Evolutionary conservation across 2,797 vertebrate genomes (phyloP).

Genomic region (Gallirallus australis): DNA sequence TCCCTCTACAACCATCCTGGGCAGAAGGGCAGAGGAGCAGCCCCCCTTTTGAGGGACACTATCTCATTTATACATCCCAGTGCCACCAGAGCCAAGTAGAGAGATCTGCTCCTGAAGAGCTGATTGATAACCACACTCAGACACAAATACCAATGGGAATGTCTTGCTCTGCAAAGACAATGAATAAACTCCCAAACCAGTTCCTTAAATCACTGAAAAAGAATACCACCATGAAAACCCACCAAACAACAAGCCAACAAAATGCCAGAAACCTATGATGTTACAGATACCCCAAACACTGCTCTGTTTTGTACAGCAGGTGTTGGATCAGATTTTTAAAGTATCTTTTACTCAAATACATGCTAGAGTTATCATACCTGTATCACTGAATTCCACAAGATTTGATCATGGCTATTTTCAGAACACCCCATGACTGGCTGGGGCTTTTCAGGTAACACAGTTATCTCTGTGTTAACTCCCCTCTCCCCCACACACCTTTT

Average conservation of each 20-base stretch:
- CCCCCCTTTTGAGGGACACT: not conserved
- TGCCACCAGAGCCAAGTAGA: rapidly evolving
- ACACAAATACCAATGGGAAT: not conserved
- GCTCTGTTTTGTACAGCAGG: not conserved
- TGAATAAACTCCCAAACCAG: not conserved
- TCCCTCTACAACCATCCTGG: rapidly evolving
- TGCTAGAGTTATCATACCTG: not conserved
- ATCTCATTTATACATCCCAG: rapidly evolving
- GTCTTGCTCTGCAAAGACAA: not conserved
- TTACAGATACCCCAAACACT: not conserved
- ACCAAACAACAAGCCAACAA: not conserved
- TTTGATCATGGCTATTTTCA: not conserved
- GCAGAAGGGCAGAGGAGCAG: not conserved
- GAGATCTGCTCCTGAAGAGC: not conserved
- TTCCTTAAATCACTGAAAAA: not conserved
- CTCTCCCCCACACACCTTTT: rapidly evolving
- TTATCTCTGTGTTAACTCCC: not conserved
- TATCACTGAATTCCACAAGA: not conserved
- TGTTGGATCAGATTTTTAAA: rapidly evolving
- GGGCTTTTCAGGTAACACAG: not conserved
- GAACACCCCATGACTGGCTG: not conserved
- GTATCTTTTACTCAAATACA: not conserved
- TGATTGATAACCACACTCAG: rapidly evolving
- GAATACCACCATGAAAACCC: not conserved
- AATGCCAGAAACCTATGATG: not conserved